Evolutionary conservation across 2,797 vertebrate species (phyloP), one percentile per base, ranked within the genome.

Genomic region (Danio choprae): DNA sequence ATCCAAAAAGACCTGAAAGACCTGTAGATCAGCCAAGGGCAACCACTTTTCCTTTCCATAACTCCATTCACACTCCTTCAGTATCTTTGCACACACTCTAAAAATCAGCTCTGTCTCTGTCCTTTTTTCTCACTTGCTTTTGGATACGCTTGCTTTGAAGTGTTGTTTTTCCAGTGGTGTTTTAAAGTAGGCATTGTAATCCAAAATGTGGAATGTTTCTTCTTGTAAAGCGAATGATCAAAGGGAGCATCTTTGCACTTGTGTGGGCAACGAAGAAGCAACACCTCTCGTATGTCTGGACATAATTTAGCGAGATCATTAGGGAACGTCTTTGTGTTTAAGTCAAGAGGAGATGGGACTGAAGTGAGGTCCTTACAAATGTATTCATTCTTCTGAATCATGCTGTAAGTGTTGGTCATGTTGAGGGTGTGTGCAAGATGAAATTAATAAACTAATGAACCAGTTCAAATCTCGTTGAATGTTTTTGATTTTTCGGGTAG

Each of bases 1-100:
- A 97, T 98, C 92, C 97, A 99, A 92, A 98, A 96, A 84, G 97
- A 98, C 86, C 91, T 99, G 3, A 96, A 96, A 85, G 96, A 99
- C 81, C 86, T 98, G 84, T 98, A 92, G 94, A 79, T 7, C 16
- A 29, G 2, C 10, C 10, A 9, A 5, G 4, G 58, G 36, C 50
- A 11, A 9, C 60, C 69, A 7, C 6, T 8, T 44, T 53, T 74
- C 50, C 46, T n/a, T n/a, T 44, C 16, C 51, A n/a, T 18, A 22
- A 40, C 12, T 18, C 36, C 29, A 6, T 67, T 71, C 76, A 77
- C 73, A 71, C 79, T 43, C 68, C 68, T 43, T 22, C 8, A 38
- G 16, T 68, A 55, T 44, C 50, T 76, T 29, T 16, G 15, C 20
- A 22, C 18, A 10, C 40, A 12, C 80, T 44, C 79, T 74, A 69